These are phyloP conservation scores for Parasteatoda lunata DNA, from an alignment of 2,888 invertebrate genomes.

Conservation along the genomic window DNA sequence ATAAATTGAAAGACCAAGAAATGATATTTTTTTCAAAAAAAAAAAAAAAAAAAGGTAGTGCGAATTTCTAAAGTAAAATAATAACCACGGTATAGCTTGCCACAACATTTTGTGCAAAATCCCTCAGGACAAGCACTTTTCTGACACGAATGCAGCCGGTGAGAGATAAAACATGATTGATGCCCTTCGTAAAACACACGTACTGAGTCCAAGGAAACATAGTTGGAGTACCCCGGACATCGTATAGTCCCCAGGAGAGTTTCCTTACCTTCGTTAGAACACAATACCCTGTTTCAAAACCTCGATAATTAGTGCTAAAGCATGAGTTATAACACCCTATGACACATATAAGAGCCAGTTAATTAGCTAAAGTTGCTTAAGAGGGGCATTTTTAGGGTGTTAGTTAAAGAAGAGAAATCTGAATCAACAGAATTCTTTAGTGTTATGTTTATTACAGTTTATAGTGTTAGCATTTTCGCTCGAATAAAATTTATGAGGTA, in stretches of 20 bases:
- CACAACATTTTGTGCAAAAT: conserved; percentile 33
- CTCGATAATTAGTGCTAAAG: conserved; percentile 32
- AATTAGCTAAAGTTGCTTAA: not conserved
- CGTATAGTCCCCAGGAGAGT: conserved; percentile 38
- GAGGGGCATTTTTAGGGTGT: not conserved
- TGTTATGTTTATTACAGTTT: not conserved
- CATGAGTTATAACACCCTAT: conserved; percentile 48
- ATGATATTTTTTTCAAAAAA: not conserved
- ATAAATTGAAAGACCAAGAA: not conserved
- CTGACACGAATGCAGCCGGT: conserved; percentile 51
- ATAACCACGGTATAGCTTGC: conserved; percentile 17
- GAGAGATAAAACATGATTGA: conserved; percentile 63
- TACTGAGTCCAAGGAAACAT: conserved; percentile 27
- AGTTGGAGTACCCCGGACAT: conserved; percentile 24
- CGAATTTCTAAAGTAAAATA: conserved; percentile 32
- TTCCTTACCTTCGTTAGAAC: conserved; percentile 45
- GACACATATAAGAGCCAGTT: conserved; percentile 27
- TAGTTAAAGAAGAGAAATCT: not conserved
- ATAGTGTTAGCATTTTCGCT: too few relatives aligned
- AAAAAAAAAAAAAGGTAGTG: conserved; percentile 4
- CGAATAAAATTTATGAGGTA: too few relatives aligned
- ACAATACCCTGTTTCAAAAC: conserved; percentile 4
- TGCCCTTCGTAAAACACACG: conserved; percentile 50
- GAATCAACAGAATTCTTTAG: not conserved
- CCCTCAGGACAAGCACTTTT: conserved; percentile 31